Conservation (phyloP, 2,113 vertebrate species). For the Coregonus clupeaformis region DNA sequence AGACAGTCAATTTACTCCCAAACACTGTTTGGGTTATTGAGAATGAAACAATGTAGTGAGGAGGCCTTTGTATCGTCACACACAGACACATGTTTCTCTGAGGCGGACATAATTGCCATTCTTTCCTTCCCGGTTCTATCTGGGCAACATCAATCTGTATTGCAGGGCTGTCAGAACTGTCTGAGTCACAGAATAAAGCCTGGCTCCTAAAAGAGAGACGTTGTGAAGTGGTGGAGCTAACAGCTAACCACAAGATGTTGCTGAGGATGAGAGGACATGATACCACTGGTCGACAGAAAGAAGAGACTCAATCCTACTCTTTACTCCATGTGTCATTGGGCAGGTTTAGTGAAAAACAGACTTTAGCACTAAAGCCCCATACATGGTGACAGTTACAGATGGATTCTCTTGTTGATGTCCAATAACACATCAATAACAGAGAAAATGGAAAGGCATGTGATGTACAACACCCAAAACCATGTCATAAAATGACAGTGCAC, state of each 20-base stretch:
- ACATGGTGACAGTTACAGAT: conserved; percentile 34
- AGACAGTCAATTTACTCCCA: conserved; percentile 74
- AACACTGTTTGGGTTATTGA: conserved; percentile 75
- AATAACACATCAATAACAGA: conserved; percentile 51
- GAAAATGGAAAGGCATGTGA: conserved; percentile 21
- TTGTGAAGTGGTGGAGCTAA: conserved; percentile 56
- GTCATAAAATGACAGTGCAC: neutral
- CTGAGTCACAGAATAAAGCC: conserved; percentile 59
- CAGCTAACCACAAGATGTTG: conserved; percentile 2
- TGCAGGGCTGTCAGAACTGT: conserved; percentile 75
- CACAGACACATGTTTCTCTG: conserved; percentile 73
- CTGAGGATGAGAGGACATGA: conserved; percentile 62
- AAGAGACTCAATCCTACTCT: conserved; percentile 46
- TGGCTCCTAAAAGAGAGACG: conserved; percentile 22
- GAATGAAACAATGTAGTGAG: conserved; percentile 73
- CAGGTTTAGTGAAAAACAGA: conserved; percentile 60
- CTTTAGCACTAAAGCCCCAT: conserved; percentile 50
- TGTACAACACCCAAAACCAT: neutral
- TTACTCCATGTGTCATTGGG: conserved; percentile 56
- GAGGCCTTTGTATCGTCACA: conserved; percentile 59
- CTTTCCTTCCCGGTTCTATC: conserved; percentile 74
- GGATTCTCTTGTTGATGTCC: conserved; percentile 53
- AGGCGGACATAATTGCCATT: conserved; percentile 80
- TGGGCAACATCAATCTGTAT: conserved; percentile 77
- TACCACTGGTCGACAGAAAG: conserved; percentile 53